Percentiles rank a stretch among this genome's conserved stretches.
Evolutionary conservation across 2,113 vertebrate species (phyloP).

Genomic region (Callopanchax toddi): DNA sequence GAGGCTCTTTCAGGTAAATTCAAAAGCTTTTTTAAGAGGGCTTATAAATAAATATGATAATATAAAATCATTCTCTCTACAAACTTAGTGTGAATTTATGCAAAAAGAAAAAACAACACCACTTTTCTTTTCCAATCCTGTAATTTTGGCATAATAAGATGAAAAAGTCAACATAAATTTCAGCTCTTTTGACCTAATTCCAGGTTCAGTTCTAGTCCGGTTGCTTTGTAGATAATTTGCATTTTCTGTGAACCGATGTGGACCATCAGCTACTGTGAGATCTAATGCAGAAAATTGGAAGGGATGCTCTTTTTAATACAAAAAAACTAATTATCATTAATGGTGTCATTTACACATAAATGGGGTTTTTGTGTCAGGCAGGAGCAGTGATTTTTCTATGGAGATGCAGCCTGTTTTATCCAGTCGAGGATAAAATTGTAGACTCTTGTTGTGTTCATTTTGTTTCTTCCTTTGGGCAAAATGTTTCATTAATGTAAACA

Average conservation of each 20-base stretch:
- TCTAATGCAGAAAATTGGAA: conserved; percentile 44
- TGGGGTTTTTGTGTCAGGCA: conserved; percentile 71
- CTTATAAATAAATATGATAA: no score
- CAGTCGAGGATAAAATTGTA: conserved; percentile 40
- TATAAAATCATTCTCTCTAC: no score
- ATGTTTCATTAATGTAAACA: conserved; percentile 56
- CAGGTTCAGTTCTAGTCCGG: conserved; percentile 11
- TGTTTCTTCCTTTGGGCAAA: conserved; percentile 26
- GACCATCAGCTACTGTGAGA: conserved; percentile 46
- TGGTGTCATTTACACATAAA: conserved; percentile 73
- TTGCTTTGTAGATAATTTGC: conserved; percentile 46
- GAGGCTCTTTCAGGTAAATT: conserved; percentile 94
- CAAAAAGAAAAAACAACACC: no score
- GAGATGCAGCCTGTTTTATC: conserved; percentile 42
- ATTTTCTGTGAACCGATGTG: conserved; percentile 25
- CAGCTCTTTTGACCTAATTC: conserved; percentile 14
- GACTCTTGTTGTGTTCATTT: conserved; percentile 24
- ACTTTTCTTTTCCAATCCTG: no score
- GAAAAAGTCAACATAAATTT: conserved; percentile 31
- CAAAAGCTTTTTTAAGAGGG: no score
- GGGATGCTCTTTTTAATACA: conserved; percentile 35
- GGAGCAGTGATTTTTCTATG: conserved; percentile 56
- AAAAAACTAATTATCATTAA: conserved; percentile 67
- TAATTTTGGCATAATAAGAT: neutral
- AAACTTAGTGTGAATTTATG: no score